Evolutionary conservation across 2,888 invertebrate species (phyloP).

Genomic region (Hirtodrosophila alboralis): DNA sequence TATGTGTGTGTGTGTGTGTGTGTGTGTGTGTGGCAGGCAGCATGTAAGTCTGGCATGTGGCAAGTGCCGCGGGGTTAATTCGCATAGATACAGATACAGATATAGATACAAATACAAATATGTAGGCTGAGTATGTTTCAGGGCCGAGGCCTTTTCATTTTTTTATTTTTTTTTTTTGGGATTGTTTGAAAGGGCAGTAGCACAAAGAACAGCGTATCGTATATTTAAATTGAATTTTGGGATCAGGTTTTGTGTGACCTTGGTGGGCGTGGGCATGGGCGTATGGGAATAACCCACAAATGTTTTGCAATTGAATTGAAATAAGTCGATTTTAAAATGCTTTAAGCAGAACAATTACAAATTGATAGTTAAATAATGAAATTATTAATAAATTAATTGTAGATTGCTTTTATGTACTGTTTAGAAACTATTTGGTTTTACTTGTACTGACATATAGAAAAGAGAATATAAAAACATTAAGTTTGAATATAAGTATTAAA

Average conservation of each 20-base stretch:
- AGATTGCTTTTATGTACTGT: too few species aligned
- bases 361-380: too few species aligned
- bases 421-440: too few species aligned
- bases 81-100: slow-evolving; percentile 1
- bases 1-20: neutral
- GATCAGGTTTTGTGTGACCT: slow-evolving; percentile 40
- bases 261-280: slow-evolving; percentile 12
- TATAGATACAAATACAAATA: neutral
- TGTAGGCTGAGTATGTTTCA: slow-evolving; percentile 1
- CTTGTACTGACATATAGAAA: too few species aligned
- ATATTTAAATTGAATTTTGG: slow-evolving; percentile 24
- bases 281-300: slow-evolving; percentile 1
- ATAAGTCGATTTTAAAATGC: too few species aligned
- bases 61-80: slow-evolving; percentile 31
- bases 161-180: too few species aligned
- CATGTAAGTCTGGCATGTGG: slow-evolving; percentile 31
- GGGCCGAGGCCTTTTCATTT: slow-evolving; percentile 14
- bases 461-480: too few species aligned
- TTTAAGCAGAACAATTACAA: too few species aligned
- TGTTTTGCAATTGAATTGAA: neutral
- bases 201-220: slow-evolving; percentile 2
- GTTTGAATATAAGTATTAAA: too few species aligned
- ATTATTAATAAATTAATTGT: too few species aligned
- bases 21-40: neutral
- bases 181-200: slow-evolving; percentile 9